Evolutionary conservation across 2,797 vertebrate genomes (phyloP).

Genomic region (Poliocrania exsul): DNA sequence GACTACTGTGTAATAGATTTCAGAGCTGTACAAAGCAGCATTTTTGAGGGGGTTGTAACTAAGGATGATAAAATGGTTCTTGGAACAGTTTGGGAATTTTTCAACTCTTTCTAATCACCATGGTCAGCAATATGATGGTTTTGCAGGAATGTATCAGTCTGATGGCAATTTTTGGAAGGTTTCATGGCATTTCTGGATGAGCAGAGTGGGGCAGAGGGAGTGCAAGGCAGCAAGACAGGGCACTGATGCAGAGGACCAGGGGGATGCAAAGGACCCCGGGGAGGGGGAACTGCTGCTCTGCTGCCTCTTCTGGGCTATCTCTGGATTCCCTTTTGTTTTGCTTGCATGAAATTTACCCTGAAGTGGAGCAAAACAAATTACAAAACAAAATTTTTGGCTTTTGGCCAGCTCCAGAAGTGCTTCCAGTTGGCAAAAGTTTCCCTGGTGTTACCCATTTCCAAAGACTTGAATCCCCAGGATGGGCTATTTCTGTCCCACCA

Average conservation of each 20-base stretch:
- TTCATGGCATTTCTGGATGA: neutral
- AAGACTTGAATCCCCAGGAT: neutral
- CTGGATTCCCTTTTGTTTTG: neutral
- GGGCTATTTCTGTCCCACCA: neutral
- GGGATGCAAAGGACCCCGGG: neutral
- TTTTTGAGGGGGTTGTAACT: neutral
- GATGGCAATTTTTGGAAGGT: neutral
- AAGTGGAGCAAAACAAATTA: conserved; percentile 19
- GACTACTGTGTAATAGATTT: neutral
- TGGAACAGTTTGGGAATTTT: neutral
- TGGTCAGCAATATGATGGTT: neutral
- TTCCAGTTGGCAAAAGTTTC: neutral
- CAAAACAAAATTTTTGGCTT: conserved; percentile 33
- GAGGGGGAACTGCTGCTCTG: neutral
- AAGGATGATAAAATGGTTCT: neutral
- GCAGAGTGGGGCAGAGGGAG: too few relatives aligned
- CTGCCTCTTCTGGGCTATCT: fast-evolving
- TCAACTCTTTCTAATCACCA: neutral
- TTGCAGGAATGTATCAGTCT: neutral
- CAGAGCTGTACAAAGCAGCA: neutral
- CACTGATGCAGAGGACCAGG: neutral
- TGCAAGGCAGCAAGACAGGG: neutral
- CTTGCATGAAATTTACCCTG: neutral
- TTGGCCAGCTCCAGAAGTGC: conserved; percentile 20
- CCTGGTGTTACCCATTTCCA: conserved; percentile 2